Evolutionary conservation across 2,888 invertebrate genomes (phyloP).

Genomic region (Amiota mariae): DNA sequence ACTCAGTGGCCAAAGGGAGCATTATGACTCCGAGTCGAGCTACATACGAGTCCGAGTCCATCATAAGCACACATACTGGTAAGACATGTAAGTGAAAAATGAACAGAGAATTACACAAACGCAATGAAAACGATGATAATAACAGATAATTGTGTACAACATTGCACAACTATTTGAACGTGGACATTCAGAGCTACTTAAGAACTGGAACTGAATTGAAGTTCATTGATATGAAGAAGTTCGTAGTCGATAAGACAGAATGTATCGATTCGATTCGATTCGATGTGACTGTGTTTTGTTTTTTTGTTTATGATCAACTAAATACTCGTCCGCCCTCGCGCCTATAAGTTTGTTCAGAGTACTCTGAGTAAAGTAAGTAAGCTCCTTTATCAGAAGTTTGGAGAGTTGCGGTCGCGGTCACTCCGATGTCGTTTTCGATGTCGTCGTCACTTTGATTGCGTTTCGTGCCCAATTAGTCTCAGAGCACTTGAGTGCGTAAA

Average conservation of each 20-base stretch:
- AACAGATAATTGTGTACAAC: constrained; percentile 73
- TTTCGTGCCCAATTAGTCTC: constrained; percentile 73
- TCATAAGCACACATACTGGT: constrained; percentile 41
- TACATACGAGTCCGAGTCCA: constrained; percentile 50
- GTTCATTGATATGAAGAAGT: background rate
- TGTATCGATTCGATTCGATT: constrained; percentile 54
- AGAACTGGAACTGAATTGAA: constrained; percentile 1
- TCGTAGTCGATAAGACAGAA: constrained; percentile 45
- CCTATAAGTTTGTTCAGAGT: constrained; percentile 27
- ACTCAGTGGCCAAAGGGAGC: constrained; percentile 13
- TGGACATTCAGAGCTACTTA: constrained; percentile 35
- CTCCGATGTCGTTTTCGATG: constrained; percentile 41
- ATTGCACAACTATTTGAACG: constrained; percentile 64
- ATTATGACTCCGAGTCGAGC: constrained; percentile 5
- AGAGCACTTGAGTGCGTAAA: constrained; percentile 73
- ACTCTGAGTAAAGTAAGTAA: background rate
- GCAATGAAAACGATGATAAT: constrained; percentile 60
- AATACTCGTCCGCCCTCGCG: background rate
- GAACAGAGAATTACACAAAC: constrained; percentile 37
- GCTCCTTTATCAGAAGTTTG: background rate
- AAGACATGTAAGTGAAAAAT: constrained; percentile 27
- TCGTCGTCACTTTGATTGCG: constrained; percentile 69
- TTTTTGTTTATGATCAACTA: constrained; percentile 29
- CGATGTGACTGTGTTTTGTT: constrained; percentile 33
- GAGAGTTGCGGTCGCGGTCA: constrained; percentile 3